Evolutionary conservation across 2,797 vertebrate genomes (phyloP).

Genomic region (Heteromormyrus szaboi): DNA sequence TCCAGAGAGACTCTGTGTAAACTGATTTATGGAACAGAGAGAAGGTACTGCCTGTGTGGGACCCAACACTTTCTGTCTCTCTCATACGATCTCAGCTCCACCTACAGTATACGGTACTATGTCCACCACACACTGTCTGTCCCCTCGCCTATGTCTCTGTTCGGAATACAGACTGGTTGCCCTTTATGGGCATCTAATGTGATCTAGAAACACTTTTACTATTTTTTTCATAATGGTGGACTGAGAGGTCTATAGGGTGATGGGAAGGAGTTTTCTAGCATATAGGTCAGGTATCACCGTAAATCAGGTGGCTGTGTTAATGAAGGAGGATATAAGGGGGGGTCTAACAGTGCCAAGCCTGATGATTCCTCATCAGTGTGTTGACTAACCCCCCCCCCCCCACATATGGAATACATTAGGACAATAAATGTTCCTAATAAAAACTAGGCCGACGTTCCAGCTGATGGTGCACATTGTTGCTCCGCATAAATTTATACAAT

Average conservation of each 20-base stretch:
- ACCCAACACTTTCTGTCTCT: not conserved
- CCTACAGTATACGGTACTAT: not conserved
- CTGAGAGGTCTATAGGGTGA: not conserved
- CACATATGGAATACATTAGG: slow-evolving; percentile 30
- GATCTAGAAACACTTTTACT: not conserved
- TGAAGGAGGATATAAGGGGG: slow-evolving; percentile 7
- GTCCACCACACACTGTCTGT: not conserved
- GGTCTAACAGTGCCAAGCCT: not conserved
- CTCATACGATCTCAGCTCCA: not conserved
- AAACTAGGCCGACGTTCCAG: slow-evolving; percentile 10
- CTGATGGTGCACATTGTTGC: slow-evolving; percentile 25
- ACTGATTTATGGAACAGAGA: slow-evolving; percentile 9
- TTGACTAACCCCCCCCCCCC: not conserved
- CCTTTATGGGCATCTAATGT: not conserved
- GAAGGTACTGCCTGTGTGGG: not conserved
- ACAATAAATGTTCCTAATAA: slow-evolving; percentile 19
- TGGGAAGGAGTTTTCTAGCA: not conserved
- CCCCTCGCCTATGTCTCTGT: not conserved
- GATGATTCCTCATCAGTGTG: not conserved
- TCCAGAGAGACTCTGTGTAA: not conserved
- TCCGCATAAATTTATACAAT: slow-evolving; percentile 19
- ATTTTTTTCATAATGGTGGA: not conserved
- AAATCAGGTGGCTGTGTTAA: slow-evolving; percentile 8
- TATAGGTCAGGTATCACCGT: slow-evolving; percentile 12
- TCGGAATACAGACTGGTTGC: not conserved